phyloP scores from a whole-genome alignment of 1,140 invertebrate genomes.

The Reticulitermes speratus region DNA sequence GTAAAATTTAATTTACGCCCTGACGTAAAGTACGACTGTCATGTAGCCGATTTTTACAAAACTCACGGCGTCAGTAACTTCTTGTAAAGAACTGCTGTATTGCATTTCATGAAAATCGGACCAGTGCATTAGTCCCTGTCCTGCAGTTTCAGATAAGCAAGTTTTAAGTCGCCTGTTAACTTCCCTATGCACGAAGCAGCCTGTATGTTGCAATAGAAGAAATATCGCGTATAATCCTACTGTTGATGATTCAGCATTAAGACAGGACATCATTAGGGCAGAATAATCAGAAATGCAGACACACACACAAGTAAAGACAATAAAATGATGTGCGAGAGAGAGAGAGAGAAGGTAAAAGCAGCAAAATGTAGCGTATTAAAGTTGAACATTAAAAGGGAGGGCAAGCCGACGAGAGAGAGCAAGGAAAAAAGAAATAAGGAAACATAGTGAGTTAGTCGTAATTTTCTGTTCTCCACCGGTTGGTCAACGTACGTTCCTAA shows the following conservation, averaged over 20 bases:
- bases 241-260: background rate
- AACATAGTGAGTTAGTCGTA: background rate
- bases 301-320: background rate
- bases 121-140: too few relatives aligned
- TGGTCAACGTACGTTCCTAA: background rate
- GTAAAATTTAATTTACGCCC: too few relatives aligned
- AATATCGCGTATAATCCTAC: background rate
- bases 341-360: conserved; percentile 3
- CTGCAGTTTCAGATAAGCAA: background rate
- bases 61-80: too few relatives aligned
- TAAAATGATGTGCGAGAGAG: background rate
- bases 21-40: too few relatives aligned
- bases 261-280: background rate
- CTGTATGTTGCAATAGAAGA: background rate
- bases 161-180: background rate
- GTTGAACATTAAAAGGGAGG: background rate
- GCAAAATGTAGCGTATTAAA: conserved; percentile 1
- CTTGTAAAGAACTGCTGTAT: too few relatives aligned
- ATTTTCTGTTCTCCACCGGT: background rate
- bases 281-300: background rate
- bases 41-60: too few relatives aligned
- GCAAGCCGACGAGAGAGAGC: background rate
- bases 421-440: background rate
- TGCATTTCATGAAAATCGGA: too few relatives aligned
- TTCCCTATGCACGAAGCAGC: background rate